These are phyloP conservation scores for Lytechinus variegatus DNA, from an alignment of 35 echinoderm and acorn worm species.

Conservation along the genomic window DNA sequence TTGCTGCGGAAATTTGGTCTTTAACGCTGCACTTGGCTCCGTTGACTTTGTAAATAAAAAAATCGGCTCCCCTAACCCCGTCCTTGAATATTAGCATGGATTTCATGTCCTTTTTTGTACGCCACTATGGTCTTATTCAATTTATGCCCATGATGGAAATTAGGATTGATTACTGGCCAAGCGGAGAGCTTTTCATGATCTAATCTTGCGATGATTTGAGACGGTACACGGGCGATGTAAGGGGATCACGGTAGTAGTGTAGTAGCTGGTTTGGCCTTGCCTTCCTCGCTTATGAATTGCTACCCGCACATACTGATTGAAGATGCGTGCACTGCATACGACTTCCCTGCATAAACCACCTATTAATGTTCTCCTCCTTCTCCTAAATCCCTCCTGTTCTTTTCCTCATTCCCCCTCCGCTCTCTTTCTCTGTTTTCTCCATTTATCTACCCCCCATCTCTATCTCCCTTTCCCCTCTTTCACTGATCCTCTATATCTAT, in stretches of 20 bases:
- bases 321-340: constrained; percentile 6
- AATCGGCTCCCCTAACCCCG: background rate
- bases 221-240: background rate
- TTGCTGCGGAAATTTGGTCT: background rate
- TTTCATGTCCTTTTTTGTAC: constrained; percentile 6
- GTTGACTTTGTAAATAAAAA: constrained; percentile 11
- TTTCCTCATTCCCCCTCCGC: background rate
- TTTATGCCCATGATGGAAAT: constrained; percentile 23
- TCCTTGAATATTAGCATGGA: background rate
- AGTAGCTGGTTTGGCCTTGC: background rate
- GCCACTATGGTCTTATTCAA: constrained; percentile 24
- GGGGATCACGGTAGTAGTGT: background rate
- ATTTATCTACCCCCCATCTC: background rate
- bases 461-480: background rate
- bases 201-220: constrained; percentile 13
- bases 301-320: background rate
- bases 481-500: background rate
- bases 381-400: background rate
- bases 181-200: constrained; percentile 41
- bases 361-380: background rate
- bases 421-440: background rate
- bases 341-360: background rate
- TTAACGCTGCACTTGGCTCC: background rate
- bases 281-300: background rate
- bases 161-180: constrained; percentile 17